Conservation (phyloP, 2,113 vertebrate genomes). For the Nothoprocta perdicaria region DNA sequence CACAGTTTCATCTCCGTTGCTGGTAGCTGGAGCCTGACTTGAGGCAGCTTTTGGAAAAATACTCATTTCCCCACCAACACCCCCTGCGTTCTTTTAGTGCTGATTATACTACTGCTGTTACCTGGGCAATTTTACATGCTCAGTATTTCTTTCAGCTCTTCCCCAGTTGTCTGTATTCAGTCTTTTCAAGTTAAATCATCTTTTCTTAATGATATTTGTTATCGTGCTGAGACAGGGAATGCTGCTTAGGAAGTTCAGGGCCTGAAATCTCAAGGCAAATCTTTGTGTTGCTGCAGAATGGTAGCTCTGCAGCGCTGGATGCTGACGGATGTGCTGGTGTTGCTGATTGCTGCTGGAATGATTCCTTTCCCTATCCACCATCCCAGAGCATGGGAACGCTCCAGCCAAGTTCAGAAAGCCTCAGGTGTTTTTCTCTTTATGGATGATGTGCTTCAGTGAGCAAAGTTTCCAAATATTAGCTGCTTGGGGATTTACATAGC, state of each 20-base stretch:
- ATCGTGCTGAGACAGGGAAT: background rate
- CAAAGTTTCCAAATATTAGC: background rate
- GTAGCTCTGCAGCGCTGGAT: background rate
- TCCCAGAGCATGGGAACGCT: background rate
- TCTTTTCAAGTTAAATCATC: background rate
- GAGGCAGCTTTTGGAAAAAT: background rate
- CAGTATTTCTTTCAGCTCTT: background rate
- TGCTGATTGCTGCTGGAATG: background rate
- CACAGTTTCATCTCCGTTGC: background rate
- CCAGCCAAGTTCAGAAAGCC: background rate
- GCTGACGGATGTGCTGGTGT: background rate
- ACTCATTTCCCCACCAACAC: background rate
- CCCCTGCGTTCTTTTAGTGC: rapidly evolving
- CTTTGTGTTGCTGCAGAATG: background rate
- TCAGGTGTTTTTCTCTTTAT: background rate
- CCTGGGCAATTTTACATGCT: background rate
- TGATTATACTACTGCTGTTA: background rate
- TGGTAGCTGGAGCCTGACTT: background rate
- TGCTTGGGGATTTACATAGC: background rate
- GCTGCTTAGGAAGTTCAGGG: background rate
- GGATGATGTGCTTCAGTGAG: background rate
- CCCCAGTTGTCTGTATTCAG: background rate
- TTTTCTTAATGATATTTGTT: background rate
- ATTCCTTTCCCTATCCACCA: background rate
- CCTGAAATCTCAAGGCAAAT: background rate